Evolutionary conservation across 2,888 invertebrate species (phyloP).

Genomic region (Catocala nupta): DNA sequence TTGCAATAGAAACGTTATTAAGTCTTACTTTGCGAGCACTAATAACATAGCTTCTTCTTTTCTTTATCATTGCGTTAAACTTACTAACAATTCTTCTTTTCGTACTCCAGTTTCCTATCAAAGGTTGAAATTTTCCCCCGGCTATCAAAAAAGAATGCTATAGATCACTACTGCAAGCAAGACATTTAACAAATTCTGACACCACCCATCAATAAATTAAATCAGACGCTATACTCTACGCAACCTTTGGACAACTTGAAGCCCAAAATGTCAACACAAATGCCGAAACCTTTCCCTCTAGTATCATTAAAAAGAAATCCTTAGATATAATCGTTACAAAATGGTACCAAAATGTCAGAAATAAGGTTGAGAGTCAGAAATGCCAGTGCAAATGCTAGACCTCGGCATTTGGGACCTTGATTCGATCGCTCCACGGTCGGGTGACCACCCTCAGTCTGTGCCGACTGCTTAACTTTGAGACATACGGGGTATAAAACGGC

Average conservation of each 20-base stretch:
- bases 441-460: slow-evolving; percentile 56
- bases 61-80: no score
- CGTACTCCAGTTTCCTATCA: no score
- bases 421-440: slow-evolving; percentile 54
- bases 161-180: background rate
- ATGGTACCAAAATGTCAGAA: slow-evolving; percentile 68
- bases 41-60: no score
- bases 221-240: slow-evolving; percentile 8
- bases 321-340: slow-evolving; percentile 50
- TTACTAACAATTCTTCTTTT: no score
- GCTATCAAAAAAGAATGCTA: no score
- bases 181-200: background rate
- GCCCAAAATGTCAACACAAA: slow-evolving; percentile 42
- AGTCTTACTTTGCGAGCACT: no score
- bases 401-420: slow-evolving; percentile 60
- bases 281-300: slow-evolving; percentile 34
- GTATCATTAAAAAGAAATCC: slow-evolving; percentile 46
- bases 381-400: slow-evolving; percentile 65
- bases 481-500: slow-evolving; percentile 9
- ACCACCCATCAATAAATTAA: slow-evolving; percentile 3
- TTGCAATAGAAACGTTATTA: no score
- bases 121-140: no score
- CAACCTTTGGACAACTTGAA: background rate
- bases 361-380: slow-evolving; percentile 62
- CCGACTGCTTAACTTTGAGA: slow-evolving; percentile 28